Evolutionary conservation across 2,888 invertebrate species (phyloP).

Genomic region (Chironomus tentans): DNA sequence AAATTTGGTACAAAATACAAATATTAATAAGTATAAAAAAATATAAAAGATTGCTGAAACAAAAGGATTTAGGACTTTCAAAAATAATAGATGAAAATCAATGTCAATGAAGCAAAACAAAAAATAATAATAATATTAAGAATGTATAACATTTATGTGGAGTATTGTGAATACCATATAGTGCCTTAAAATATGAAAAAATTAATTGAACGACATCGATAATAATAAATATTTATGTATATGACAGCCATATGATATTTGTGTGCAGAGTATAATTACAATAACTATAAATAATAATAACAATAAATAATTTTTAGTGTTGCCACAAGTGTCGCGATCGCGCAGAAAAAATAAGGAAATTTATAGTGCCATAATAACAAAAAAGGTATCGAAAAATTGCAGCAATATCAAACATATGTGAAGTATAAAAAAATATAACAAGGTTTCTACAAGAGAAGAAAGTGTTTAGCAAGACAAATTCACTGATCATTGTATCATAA

Average conservation of each 20-base stretch:
- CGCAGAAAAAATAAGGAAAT: not conserved
- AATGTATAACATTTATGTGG: no score
- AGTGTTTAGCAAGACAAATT: not conserved
- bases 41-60: no score
- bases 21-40: no score
- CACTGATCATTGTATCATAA: no score
- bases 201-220: not conserved
- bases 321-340: not conserved
- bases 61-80: no score
- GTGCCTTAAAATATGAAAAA: no score
- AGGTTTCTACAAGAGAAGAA: not conserved
- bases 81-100: no score
- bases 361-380: constrained; percentile 3
- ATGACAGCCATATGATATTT: constrained; percentile 2
- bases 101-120: no score
- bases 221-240: not conserved
- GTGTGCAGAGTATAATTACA: not conserved
- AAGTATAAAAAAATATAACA: not conserved
- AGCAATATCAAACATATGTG: no score
- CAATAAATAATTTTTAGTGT: not conserved
- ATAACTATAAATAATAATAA: not conserved
- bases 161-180: no score
- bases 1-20: no score
- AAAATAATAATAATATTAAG: no score
- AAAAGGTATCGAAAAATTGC: not conserved